Conservation (phyloP, 2,888 invertebrate species). For the Drosophila maculinotata region DNA sequence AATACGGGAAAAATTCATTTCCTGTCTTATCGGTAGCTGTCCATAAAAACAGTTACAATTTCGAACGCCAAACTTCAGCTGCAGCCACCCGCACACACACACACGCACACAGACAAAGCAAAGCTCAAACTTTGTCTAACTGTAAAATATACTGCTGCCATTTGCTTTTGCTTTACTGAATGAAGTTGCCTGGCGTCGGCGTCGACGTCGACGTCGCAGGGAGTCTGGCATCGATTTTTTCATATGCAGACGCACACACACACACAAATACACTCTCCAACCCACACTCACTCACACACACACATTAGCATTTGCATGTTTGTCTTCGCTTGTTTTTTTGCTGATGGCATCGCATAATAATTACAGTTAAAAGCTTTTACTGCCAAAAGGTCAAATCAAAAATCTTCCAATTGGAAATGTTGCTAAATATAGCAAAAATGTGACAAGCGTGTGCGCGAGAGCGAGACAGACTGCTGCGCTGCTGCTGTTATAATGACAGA, state of each 20-base stretch:
- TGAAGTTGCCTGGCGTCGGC: constrained; percentile 66
- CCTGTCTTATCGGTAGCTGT: constrained; percentile 66
- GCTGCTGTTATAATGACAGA: constrained; percentile 58
- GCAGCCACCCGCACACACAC: constrained; percentile 36
- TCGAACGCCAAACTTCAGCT: constrained; percentile 38
- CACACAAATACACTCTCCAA: constrained; percentile 25
- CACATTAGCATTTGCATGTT: constrained; percentile 30
- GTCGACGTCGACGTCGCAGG: constrained; percentile 55
- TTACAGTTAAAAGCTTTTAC: constrained; percentile 67
- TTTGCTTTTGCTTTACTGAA: constrained; percentile 72
- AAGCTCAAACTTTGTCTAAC: constrained; percentile 71
- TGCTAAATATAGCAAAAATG: constrained; percentile 69
- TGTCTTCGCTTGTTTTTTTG: constrained; percentile 28
- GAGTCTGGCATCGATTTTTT: constrained; percentile 81
- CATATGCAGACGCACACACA: constrained; percentile 62
- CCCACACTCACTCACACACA: constrained; percentile 29
- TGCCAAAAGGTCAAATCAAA: constrained; percentile 74
- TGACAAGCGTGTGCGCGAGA: constrained; percentile 44
- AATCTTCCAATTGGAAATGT: constrained; percentile 67
- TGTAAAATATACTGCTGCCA: constrained; percentile 69
- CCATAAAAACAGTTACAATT: constrained; percentile 39
- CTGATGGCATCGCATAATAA: constrained; percentile 42
- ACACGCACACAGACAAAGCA: constrained; percentile 19
- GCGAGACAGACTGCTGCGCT: constrained; percentile 35
- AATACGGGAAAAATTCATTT: constrained; percentile 69